Conservation (phyloP, 2,888 invertebrate species). For the Girardia tigrina region DNA sequence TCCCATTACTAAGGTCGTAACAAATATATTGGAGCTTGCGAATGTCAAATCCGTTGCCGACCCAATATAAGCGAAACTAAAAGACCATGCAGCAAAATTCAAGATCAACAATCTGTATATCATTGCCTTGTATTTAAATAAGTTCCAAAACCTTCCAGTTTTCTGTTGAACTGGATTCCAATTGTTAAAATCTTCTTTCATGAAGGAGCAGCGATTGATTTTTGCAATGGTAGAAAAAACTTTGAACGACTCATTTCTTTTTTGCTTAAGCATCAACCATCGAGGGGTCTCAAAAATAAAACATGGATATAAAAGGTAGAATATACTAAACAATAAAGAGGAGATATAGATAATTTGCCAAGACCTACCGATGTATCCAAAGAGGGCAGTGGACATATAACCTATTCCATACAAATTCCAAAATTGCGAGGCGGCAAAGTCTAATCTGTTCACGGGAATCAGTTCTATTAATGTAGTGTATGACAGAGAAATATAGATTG, state of each 20-base stretch:
- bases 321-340: not conserved
- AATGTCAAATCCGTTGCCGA: conserved; percentile 19
- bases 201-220: not conserved
- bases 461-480: not conserved
- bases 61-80: not conserved
- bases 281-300: not conserved
- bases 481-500: not conserved
- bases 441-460: not conserved
- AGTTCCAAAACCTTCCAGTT: not conserved
- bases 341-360: not conserved
- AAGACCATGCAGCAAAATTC: not conserved
- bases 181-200: not conserved
- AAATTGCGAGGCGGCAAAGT: not conserved
- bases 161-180: not conserved
- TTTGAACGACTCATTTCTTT: not conserved
- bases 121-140: not conserved
- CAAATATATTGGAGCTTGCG: conserved; percentile 1
- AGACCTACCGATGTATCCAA: not conserved
- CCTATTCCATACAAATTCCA: not conserved
- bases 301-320: not conserved
- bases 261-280: not conserved
- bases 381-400: not conserved
- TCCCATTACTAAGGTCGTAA: not conserved
- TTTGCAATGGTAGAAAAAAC: not conserved
- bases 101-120: not conserved